These are phyloP conservation scores for Connochaetes taurinus DNA, from an alignment of 2,113 vertebrate genomes.

Conservation along the genomic window DNA sequence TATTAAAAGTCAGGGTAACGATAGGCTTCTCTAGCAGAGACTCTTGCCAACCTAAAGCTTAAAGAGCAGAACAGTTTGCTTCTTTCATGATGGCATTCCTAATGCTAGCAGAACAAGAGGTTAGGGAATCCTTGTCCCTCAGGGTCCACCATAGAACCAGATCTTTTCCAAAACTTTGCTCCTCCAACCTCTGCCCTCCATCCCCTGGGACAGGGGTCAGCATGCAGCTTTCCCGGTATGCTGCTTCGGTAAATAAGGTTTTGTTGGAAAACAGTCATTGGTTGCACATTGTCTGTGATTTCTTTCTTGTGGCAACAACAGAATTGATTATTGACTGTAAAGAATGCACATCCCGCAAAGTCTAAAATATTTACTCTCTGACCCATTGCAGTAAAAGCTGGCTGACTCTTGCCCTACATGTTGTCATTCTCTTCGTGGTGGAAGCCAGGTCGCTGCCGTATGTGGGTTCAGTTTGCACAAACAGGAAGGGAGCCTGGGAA, in stretches of 20 bases:
- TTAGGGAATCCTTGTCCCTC: too few species aligned
- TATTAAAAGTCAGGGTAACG: background rate
- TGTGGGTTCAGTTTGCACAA: background rate
- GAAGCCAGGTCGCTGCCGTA: background rate
- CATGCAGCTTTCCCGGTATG: rapidly evolving
- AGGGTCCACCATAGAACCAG: too few species aligned
- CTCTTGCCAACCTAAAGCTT: background rate
- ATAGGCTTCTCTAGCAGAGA: background rate
- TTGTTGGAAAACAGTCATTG: background rate
- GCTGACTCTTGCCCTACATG: background rate
- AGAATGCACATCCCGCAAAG: rapidly evolving
- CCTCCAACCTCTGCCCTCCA: background rate
- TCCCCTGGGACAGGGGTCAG: rapidly evolving
- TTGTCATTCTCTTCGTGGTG: too few species aligned
- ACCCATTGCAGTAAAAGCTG: background rate
- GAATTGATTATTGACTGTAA: background rate
- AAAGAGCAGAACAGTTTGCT: too few species aligned
- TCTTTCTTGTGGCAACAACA: background rate
- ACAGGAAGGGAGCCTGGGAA: background rate
- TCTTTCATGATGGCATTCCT: too few species aligned
- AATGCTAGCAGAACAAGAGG: too few species aligned
- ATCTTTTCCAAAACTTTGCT: too few species aligned
- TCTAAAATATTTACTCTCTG: too few species aligned
- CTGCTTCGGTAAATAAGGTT: background rate
- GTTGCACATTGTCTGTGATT: background rate